These are phyloP conservation scores for Antheraea pernyi DNA, from an alignment of 1,140 invertebrate species.

Conservation along the genomic window DNA sequence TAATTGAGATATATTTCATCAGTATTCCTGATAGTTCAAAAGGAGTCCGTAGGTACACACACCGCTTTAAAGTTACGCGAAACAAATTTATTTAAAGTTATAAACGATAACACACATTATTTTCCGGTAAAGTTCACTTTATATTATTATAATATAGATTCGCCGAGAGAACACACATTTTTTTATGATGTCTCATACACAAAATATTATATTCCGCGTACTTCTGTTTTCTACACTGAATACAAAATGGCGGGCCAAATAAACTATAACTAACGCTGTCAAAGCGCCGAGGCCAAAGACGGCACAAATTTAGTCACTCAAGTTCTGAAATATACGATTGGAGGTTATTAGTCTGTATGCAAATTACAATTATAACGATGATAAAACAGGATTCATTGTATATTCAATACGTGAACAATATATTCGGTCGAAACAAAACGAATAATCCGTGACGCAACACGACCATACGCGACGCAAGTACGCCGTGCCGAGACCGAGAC, in stretches of 20 bases:
- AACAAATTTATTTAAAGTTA: conserved; percentile 9
- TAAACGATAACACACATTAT: conserved; percentile 6
- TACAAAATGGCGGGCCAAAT: conserved; percentile 71
- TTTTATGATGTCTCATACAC: conserved; percentile 23
- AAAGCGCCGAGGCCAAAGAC: conserved; percentile 17
- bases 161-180: neutral
- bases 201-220: conserved; percentile 47
- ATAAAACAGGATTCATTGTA: conserved; percentile 9
- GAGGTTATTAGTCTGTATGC: conserved; percentile 27
- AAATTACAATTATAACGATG: conserved; percentile 34
- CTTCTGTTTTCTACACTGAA: conserved; percentile 47
- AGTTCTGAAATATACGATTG: conserved; percentile 1
- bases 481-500: neutral
- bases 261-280: conserved; percentile 34
- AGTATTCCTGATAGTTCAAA: neutral
- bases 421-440: neutral
- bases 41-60: neutral
- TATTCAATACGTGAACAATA: neutral
- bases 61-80: neutral
- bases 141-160: neutral
- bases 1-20: conserved; percentile 3
- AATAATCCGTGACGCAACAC: conserved; percentile 6
- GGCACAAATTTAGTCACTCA: conserved; percentile 15
- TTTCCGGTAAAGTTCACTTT: neutral
- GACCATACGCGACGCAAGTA: neutral